A percentile compares a stretch with the other conserved stretches of the same genome.
Evolutionary conservation across 2,888 invertebrate species (phyloP).

Genomic region (Hirtodrosophila duncani): DNA sequence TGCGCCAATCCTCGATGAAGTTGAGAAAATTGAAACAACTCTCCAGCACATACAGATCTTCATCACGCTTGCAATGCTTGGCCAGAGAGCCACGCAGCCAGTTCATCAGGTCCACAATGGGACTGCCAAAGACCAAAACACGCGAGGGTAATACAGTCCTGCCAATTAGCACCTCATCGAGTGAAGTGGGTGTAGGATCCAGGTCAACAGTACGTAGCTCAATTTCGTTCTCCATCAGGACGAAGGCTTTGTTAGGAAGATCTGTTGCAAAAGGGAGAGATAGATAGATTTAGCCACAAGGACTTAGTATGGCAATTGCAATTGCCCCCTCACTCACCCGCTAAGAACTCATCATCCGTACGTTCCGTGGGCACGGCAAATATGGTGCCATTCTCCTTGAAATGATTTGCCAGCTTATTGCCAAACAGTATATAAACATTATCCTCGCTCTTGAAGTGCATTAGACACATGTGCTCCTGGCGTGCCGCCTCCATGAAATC

Average conservation of each 20-base stretch:
- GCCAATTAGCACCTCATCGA: slow-evolving; percentile 71
- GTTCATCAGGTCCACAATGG: slow-evolving; percentile 72
- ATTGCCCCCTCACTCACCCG: slow-evolving; percentile 55
- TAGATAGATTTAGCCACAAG: background rate
- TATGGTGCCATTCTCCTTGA: slow-evolving; percentile 76
- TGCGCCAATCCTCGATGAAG: slow-evolving; percentile 76
- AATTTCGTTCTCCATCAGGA: slow-evolving; percentile 76
- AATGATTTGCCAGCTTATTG: slow-evolving; percentile 73
- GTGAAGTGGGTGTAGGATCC: slow-evolving; percentile 61
- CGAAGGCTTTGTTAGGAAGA: slow-evolving; percentile 74
- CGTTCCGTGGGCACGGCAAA: slow-evolving; percentile 76
- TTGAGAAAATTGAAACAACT: slow-evolving; percentile 74
- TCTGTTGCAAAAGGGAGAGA: slow-evolving; percentile 50
- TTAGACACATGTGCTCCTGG: slow-evolving; percentile 76
- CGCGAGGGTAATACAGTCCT: slow-evolving; percentile 74
- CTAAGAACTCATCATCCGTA: slow-evolving; percentile 64
- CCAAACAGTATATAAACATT: slow-evolving; percentile 77
- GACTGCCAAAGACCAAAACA: slow-evolving; percentile 70
- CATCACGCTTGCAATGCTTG: slow-evolving; percentile 72
- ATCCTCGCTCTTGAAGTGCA: slow-evolving; percentile 76
- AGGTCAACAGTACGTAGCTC: slow-evolving; percentile 69
- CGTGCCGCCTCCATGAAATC: slow-evolving; percentile 77
- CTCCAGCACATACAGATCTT: slow-evolving; percentile 67
- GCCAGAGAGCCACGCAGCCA: slow-evolving; percentile 75
- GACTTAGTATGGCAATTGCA: background rate